Base-by-base conservation (phyloP, 2,888 invertebrate genomes). In the Drosophila austrosaltans region DNA sequence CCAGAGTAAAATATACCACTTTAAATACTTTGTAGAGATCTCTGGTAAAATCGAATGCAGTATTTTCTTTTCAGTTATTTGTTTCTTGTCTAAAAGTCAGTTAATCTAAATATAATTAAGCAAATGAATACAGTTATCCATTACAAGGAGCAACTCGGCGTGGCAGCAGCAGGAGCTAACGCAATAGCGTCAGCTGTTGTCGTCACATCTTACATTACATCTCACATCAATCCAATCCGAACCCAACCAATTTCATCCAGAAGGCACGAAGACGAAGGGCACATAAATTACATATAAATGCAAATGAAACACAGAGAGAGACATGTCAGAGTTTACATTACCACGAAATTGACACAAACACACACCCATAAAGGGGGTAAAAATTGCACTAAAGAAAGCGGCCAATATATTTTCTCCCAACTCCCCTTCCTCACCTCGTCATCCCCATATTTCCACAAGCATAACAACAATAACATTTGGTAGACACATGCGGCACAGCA, bases 321-420 rank as follows among this genome's bases (percentile, higher is more conserved):
- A 75, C 69, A 74, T 66, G 75, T 65, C 75, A 32, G 75, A 74
- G 66, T 74, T 75, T 75, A 75, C 69, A 79, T 75, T 67, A 72
- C 57, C 53, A 44, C 48, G 48, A 42, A 59, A 63, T 63, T 63
- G 63, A 60, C 61, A 3, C 22, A 16, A 16, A 22, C 8, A 7
- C 8, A 61, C 28, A 66, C 69, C 73, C 66, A 73, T 64, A 63
- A 2, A 22, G 44, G 66, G 56, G 62, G 44, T 39, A 73, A 73
- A 58, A 73, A 69, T 68, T 63, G 75, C 36, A 74, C 58, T 54
- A 73, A 67, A 74, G 56, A 69, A 65, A 72, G 28, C 40, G 42
- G 56, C 16, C 53, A 25, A 22, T 42, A 58, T 22, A 30, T 16
- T 42, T 44, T 12, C 48, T 12, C 22, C 20, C 20, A 28, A 5